Percentiles rank a stretch among this genome's conserved stretches.
Evolutionary conservation across 2,113 vertebrate species (phyloP).

Genomic region (Stomatorhinus ivindoensis): DNA sequence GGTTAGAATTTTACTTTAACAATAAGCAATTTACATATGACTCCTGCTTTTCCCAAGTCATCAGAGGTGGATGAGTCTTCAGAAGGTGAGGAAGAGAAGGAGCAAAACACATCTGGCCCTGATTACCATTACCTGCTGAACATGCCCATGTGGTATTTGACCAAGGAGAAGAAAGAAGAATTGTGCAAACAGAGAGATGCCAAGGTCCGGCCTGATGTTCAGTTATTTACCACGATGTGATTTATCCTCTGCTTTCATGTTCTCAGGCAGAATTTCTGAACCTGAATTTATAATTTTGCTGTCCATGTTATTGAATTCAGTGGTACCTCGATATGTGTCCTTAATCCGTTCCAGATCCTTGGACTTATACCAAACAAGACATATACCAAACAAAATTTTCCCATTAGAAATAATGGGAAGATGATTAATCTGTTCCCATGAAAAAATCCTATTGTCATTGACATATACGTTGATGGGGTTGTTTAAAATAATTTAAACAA

Average conservation of each 20-base stretch:
- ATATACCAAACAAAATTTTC: no score
- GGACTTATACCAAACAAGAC: no score
- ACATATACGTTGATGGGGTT: no score
- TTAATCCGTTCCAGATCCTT: no score
- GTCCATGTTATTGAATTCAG: background rate
- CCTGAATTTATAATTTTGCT: background rate
- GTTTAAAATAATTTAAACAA: no score
- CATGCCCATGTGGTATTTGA: constrained; percentile 95
- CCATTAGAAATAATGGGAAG: no score
- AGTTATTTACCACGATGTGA: background rate
- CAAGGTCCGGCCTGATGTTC: constrained; percentile 59
- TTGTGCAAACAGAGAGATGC: constrained; percentile 79
- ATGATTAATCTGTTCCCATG: no score
- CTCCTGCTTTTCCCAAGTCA: constrained; percentile 21
- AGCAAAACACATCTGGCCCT: constrained; percentile 57
- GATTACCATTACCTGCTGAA: constrained; percentile 92
- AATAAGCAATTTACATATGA: background rate
- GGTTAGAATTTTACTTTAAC: background rate
- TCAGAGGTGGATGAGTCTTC: constrained; percentile 46
- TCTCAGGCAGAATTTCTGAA: background rate
- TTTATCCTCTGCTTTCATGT: background rate
- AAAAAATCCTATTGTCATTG: no score
- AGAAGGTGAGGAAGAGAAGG: constrained; percentile 45
- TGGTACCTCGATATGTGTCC: no score
- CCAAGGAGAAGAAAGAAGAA: constrained; percentile 96